Evolutionary conservation across 2,797 vertebrate species (phyloP), one percentile per base, ranked within the genome.

Genomic region (Euthynnus affinis): DNA sequence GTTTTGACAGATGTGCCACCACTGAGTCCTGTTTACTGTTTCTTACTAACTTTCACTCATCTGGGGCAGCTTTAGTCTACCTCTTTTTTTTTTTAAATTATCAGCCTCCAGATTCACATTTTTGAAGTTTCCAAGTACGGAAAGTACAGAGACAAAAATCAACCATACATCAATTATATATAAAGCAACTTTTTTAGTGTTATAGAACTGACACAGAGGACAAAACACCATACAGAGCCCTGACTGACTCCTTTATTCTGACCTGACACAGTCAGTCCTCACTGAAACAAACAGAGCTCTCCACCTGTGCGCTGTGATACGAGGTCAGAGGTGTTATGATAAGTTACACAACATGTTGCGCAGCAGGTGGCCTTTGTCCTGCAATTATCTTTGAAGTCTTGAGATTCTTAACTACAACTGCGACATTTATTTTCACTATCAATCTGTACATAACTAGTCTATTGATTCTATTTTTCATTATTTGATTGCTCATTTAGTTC

Each of bases 281-380:
- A 22, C 6, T 37, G 3, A 59, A 32, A 59, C 32, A n/a, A 22
- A 48, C 34, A 17, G 5, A 25, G 9, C 29, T 74, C 42, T 74
- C 14, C 4, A 10, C 1, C 13, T 32, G 42, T 3, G 3, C 46
- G 29, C 12, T 6, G 34, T 32, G 9, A 15, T 25, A 46, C n/a
- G 2, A 17, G 72, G 13, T 40, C 72, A 46, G 27, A 75, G n/a
- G 22, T 42, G 25, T 23, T 48, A 4, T 5, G 18, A 20, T n/a
- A 37, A 49, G 14, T 62, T 70, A 40, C 40, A 56, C 52, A 25
- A 46, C 44, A 42, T 63, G 32, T 68, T 2, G 5, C 42, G 42
- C 1, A 61, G 40, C 9, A 51, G 1, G 32, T n/a, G 27, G 12
- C 48, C 72, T 70, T 69, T 75, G 67, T 53, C 51, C 57, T 51